A percentile compares a stretch with the other conserved stretches of the same genome.
Evolutionary conservation across 2,113 vertebrate species (phyloP).

Genomic region (Nerophis ophidion): DNA sequence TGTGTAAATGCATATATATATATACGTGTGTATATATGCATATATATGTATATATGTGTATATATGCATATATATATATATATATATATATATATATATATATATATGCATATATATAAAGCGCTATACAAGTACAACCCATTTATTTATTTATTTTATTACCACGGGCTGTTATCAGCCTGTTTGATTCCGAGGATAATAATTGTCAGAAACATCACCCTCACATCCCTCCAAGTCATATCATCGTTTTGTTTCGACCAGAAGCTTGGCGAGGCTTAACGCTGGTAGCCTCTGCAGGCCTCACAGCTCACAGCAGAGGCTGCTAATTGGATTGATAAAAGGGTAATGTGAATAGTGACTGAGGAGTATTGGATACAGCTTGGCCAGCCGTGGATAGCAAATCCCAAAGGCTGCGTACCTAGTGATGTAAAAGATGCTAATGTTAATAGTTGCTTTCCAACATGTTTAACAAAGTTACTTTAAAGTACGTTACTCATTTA

Average conservation of each 20-base stretch:
- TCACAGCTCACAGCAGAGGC: not conserved
- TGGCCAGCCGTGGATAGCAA: not conserved
- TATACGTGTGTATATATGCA: no score
- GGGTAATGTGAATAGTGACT: constrained; percentile 3
- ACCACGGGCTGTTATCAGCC: not conserved
- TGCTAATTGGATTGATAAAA: constrained; percentile 16
- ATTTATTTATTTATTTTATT: not conserved
- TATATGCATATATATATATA: no score
- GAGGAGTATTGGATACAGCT: not conserved
- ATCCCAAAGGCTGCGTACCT: not conserved
- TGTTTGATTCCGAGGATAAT: constrained; percentile 16
- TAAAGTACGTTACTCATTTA: no score
- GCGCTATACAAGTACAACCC: no score
- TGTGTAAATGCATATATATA: no score
- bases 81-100: no score
- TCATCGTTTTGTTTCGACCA: constrained; percentile 9
- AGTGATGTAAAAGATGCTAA: not conserved
- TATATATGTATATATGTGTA: no score
- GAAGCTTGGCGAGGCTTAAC: not conserved
- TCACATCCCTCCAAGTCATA: constrained; percentile 18
- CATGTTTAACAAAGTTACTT: no score
- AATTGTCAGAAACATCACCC: constrained; percentile 21
- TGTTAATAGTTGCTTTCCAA: no score
- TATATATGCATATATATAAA: no score
- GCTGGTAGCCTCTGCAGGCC: constrained; percentile 2